Evolutionary conservation across 1,140 invertebrate genomes (phyloP), one percentile per base, ranked within the genome.

Genomic region (Lepidurus couesii): DNA sequence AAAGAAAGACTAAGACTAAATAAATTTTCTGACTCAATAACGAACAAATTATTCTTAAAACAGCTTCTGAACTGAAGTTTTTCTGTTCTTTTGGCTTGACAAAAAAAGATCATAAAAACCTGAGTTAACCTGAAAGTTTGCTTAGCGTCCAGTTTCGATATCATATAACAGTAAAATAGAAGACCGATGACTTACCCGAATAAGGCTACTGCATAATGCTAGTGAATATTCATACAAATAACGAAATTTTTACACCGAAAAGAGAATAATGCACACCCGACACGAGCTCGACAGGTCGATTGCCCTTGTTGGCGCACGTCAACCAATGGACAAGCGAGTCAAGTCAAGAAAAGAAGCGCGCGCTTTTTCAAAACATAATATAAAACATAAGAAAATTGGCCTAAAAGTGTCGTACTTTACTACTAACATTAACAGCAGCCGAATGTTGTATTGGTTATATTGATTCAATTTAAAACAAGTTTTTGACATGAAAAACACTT

Each of bases 271-370:
- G 21, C 53, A 65, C 53, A 65, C 53, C 16, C 53, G 53, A 65
- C 53, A 65, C 13, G 53, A 65, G 53, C 53, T 65, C 53, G 53
- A 65, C 53, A 65, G 53, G 53, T 65, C 53, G 53, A 65, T 65
- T 65, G 53, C 53, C 53, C 53, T 65, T 65, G 53, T 21, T 65
- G 53, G 53, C 53, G 53, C n/a, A 65, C 53, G 53, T 21, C 53
- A 7, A 65, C 53, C 53, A 65, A 65, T 65, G n/a, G 21, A 16
- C 53, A 65, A 13, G 7, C n/a, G 53, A 65, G 53, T 65, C 13
- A 13, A 21, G 13, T 13, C 53, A 65, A 65, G 53, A 65, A 65
- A 65, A 65, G 53, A 65, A 65, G 53, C 53, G 53, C 53, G 53
- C 53, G 53, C 16, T 65, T 65, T 65, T 65, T 65, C 53, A 65